These are phyloP conservation scores for Botrylloides violaceus DNA, from an alignment of 23 tunicate genomes.

Conservation along the genomic window DNA sequence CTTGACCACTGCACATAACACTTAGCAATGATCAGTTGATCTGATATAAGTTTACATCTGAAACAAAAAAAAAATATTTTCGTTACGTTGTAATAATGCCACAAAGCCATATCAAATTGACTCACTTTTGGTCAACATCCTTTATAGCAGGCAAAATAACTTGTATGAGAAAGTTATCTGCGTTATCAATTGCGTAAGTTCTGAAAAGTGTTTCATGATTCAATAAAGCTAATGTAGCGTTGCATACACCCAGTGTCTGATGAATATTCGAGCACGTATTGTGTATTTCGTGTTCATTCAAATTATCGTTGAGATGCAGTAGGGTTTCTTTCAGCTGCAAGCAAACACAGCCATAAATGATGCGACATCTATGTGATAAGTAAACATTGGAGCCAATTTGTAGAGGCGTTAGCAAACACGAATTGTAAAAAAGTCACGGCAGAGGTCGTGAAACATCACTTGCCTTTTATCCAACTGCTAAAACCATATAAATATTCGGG, in stretches of 20 bases:
- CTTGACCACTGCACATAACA: constrained; percentile 44
- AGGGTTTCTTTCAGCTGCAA: no score
- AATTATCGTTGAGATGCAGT: no score
- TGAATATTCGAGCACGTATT: background rate
- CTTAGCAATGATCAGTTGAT: constrained; percentile 31
- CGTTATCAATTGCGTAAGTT: background rate
- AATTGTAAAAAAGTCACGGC: no score
- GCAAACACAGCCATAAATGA: no score
- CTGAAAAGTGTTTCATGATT: background rate
- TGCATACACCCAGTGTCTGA: background rate
- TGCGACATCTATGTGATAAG: no score
- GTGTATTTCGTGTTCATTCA: no score
- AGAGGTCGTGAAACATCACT: no score
- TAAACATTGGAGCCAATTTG: no score
- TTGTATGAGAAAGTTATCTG: background rate
- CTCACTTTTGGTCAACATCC: constrained; percentile 3
- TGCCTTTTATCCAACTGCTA: no score
- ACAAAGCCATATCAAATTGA: background rate
- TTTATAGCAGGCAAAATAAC: background rate
- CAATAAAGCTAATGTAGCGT: background rate
- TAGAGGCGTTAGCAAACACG: no score
- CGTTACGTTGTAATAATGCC: no score
- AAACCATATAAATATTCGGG: no score
- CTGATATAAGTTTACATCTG: constrained; percentile 22
- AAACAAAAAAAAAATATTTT: background rate